Evolutionary conservation across 2,113 vertebrate genomes (phyloP).

Genomic region (Bos javanicus): DNA sequence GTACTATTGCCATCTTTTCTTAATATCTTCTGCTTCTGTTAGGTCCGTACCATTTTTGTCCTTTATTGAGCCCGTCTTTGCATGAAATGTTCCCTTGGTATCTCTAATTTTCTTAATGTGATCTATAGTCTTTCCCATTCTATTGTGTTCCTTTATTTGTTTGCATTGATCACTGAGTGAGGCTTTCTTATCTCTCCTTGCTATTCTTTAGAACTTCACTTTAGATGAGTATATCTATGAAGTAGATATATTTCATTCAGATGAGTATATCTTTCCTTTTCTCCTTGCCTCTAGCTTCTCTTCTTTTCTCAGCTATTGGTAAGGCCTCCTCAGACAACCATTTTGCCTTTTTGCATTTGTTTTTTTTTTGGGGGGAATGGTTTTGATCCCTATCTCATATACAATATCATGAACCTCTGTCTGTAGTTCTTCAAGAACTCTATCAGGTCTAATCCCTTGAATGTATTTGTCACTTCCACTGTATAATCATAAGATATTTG

Average conservation of each 20-base stretch:
- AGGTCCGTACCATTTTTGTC: background rate
- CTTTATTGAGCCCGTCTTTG: background rate
- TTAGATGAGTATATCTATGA: background rate
- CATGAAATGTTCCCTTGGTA: background rate
- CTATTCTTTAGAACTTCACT: background rate
- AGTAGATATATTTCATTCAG: background rate
- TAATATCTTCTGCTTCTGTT: background rate
- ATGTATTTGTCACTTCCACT: background rate
- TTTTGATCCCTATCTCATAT: background rate
- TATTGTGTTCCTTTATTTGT: background rate
- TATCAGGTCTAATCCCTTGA: background rate
- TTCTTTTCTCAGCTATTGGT: background rate
- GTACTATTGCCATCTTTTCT: background rate
- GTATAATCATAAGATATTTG: background rate
- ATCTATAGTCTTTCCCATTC: background rate
- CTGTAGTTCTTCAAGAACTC: background rate
- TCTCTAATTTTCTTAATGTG: background rate
- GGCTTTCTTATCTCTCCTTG: background rate
- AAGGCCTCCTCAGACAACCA: background rate
- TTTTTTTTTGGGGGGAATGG: background rate
- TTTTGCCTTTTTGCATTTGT: background rate
- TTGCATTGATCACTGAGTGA: background rate
- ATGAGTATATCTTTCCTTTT: background rate
- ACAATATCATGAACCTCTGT: background rate
- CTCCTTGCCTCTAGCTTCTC: background rate